Base-by-base conservation (phyloP, 2,113 vertebrate species). In the Donacobius atricapilla region DNA sequence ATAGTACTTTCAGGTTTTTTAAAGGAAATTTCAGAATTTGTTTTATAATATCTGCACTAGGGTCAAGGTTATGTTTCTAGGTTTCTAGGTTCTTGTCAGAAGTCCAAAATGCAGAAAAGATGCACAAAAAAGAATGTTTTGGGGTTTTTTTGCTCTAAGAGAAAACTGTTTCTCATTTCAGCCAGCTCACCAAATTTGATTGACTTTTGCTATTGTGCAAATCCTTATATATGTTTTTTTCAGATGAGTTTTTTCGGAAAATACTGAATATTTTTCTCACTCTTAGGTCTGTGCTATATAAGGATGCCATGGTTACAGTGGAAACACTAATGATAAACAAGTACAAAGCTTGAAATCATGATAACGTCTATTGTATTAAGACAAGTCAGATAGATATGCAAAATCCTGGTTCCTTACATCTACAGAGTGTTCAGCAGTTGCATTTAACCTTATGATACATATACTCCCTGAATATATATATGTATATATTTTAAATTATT, bases 301-400 rank as follows among this genome's bases (percentile, higher is more conserved):
- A 83, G 35, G 94, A 95, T 95, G 95, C 97, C 97, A 98, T 98
- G 98, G 98, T 98, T 98, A 98, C 97, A 5, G 83, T 96, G 73
- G 94, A 97, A 96, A 95, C 91, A 89, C 64, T 94, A 80, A 53
- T 93, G 90, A 94, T 94, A 93, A 94, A 96, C 87, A 94, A 96
- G 95, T 87, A 56, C 82, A 83, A 85, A 96, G 89, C 95, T 56
- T 91, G 82, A 93, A 96, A 96, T 93, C 89, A 71, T 56, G 80
- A 73, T 96, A 95, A 47, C 0, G 0, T 90, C 87, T 90, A 71
- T 94, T 96, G 65, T 94, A 84, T 91, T 95, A 88, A 57, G 30
- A 79, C 56, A n/a, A 76, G 50, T 57, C 60, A 75, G 69, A 96
- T 77, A 88, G 71, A 87, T 91, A 83, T 30, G 31, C 27, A 88